phyloP scores from a whole-genome alignment of 2,113 vertebrate species.

The Pseudolaguvia tuberculata region DNA sequence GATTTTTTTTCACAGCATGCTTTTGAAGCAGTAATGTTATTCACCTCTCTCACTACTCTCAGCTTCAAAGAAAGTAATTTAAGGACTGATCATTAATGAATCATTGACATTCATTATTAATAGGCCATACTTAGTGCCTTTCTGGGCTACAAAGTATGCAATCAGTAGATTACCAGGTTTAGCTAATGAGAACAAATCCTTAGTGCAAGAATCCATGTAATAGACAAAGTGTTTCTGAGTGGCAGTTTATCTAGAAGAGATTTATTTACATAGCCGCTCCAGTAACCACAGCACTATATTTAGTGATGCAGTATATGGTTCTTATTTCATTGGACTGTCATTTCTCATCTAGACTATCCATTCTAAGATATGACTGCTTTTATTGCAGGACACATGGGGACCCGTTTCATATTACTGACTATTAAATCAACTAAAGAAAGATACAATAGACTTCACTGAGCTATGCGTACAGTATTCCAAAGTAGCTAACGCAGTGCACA shows the following conservation, averaged over 20 bases:
- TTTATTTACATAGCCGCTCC: constrained; percentile 38
- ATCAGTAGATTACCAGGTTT: constrained; percentile 61
- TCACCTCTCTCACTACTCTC: constrained; percentile 57
- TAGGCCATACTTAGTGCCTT: constrained; percentile 39
- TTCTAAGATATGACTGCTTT: constrained; percentile 20
- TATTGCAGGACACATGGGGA: constrained; percentile 4
- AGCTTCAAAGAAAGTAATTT: constrained; percentile 50
- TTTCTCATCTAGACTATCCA: constrained; percentile 15
- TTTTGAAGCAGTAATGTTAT: constrained; percentile 57
- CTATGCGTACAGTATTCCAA: not conserved
- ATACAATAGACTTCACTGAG: not conserved
- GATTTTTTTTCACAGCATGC: constrained; percentile 41
- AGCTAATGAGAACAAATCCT: constrained; percentile 59
- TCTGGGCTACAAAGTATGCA: constrained; percentile 60
- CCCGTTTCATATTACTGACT: constrained; percentile 13
- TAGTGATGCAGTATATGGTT: constrained; percentile 31
- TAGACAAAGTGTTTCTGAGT: constrained; percentile 23
- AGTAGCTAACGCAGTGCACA: not conserved
- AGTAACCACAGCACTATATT: constrained; percentile 22
- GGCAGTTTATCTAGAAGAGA: constrained; percentile 28
- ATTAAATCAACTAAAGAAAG: not conserved
- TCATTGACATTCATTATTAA: constrained; percentile 57
- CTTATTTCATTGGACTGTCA: constrained; percentile 28
- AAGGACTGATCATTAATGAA: constrained; percentile 56
- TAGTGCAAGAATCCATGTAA: constrained; percentile 51